These are phyloP conservation scores for Hylaeus anthracinus DNA, from an alignment of 1,140 invertebrate genomes.

Conservation along the genomic window DNA sequence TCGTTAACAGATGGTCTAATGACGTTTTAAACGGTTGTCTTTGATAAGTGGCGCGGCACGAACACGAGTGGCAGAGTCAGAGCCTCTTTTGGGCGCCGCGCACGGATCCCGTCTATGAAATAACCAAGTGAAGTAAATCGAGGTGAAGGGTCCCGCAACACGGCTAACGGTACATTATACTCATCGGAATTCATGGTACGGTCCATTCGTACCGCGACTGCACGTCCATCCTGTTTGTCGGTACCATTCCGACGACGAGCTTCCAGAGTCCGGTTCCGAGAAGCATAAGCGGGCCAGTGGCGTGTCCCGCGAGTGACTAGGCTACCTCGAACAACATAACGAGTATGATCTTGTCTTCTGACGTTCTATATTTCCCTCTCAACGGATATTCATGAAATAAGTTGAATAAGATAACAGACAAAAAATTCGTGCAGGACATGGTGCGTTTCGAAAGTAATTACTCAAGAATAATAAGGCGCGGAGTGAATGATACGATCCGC, in stretches of 20 bases:
- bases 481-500: too few species aligned
- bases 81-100: conserved; percentile 41
- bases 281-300: conserved; percentile 54
- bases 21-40: not conserved
- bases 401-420: not conserved
- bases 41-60: conserved; percentile 13
- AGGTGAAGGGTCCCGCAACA: conserved; percentile 73
- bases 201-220: conserved; percentile 72
- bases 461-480: too few species aligned
- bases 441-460: too few species aligned
- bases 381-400: too few species aligned
- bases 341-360: conserved; percentile 19
- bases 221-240: conserved; percentile 57
- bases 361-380: not conserved
- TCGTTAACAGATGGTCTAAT: too few species aligned
- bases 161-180: conserved; percentile 77
- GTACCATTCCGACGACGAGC: conserved; percentile 42
- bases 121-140: conserved; percentile 60
- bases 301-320: not conserved
- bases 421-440: not conserved
- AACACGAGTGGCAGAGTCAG: not conserved
- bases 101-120: conserved; percentile 39
- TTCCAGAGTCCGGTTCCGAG: conserved; percentile 61
- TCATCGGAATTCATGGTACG: conserved; percentile 76
- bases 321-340: not conserved